Percentiles rank a stretch among this genome's conserved stretches.
These are phyloP conservation scores for Pipra filicauda DNA, from an alignment of 2,113 vertebrate species.

Conservation along the genomic window DNA sequence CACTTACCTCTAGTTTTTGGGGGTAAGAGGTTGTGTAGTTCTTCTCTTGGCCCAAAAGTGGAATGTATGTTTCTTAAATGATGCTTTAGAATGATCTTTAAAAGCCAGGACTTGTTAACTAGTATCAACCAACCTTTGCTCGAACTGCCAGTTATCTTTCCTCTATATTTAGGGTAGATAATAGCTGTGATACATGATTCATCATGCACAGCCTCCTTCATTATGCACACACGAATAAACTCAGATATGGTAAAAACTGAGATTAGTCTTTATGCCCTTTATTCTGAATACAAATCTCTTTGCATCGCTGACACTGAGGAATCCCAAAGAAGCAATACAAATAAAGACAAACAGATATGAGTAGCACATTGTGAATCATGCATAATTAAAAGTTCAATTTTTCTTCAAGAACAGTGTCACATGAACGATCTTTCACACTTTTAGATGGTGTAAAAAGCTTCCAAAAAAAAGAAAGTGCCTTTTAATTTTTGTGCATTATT, in stretches of 20 bases:
- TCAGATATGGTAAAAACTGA: not conserved
- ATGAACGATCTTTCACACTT: not conserved
- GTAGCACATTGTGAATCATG: not conserved
- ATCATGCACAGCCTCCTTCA: not conserved
- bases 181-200: constrained; percentile 33
- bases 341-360: constrained; percentile 12
- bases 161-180: constrained; percentile 18
- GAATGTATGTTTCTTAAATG: not conserved
- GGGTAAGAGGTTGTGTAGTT: accelerated
- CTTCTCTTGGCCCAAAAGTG: not conserved
- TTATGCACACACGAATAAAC: constrained; percentile 5
- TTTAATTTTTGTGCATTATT: not conserved
- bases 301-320: not conserved
- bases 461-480: not conserved
- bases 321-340: not conserved
- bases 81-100: not conserved
- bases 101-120: not conserved
- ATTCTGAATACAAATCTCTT: constrained; percentile 19
- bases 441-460: not conserved
- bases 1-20: not conserved
- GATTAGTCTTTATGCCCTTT: constrained; percentile 1
- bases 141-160: not conserved
- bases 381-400: not conserved
- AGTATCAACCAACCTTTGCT: not conserved
- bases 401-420: not conserved